A percentile compares a stretch with the other conserved stretches of the same genome.
phyloP scores from a whole-genome alignment of 2,797 vertebrate species.

The Aldrovandia affinis region DNA sequence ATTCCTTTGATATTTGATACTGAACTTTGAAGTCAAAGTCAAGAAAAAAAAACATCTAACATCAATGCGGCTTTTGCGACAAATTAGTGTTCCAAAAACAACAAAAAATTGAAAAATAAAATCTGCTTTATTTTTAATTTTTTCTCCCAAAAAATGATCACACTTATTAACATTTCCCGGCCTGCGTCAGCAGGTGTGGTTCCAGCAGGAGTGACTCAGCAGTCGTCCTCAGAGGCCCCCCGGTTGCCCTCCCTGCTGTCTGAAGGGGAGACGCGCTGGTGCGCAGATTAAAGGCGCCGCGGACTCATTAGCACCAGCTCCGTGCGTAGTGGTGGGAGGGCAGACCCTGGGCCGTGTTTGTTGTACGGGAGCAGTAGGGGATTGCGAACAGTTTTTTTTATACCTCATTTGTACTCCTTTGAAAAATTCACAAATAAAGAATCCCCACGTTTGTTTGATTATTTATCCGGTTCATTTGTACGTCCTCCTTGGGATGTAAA shows the following conservation, averaged over 20 bases:
- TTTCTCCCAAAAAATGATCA: not conserved
- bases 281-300: constrained; percentile 39
- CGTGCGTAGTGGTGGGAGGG: constrained; percentile 38
- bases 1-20: constrained; percentile 6
- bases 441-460: too few species aligned
- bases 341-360: constrained; percentile 29
- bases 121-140: not conserved
- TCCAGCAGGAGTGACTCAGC: constrained; percentile 39
- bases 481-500: too few species aligned
- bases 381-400: constrained; percentile 44
- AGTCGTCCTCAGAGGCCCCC: too few species aligned
- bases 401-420: constrained; percentile 45
- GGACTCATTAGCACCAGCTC: constrained; percentile 34
- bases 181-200: constrained; percentile 1
- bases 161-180: constrained; percentile 1
- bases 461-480: too few species aligned
- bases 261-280: constrained; percentile 49
- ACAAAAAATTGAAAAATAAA: not conserved
- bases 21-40: not conserved
- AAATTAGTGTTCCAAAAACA: too few species aligned
- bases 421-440: constrained; percentile 27
- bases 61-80: not conserved
- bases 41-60: not conserved
- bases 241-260: constrained; percentile 46
- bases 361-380: constrained; percentile 54